Percentiles rank a stretch among this genome's conserved stretches.
Evolutionary conservation across 2,888 invertebrate genomes (phyloP).

Genomic region (Pilophorus perplexus): DNA sequence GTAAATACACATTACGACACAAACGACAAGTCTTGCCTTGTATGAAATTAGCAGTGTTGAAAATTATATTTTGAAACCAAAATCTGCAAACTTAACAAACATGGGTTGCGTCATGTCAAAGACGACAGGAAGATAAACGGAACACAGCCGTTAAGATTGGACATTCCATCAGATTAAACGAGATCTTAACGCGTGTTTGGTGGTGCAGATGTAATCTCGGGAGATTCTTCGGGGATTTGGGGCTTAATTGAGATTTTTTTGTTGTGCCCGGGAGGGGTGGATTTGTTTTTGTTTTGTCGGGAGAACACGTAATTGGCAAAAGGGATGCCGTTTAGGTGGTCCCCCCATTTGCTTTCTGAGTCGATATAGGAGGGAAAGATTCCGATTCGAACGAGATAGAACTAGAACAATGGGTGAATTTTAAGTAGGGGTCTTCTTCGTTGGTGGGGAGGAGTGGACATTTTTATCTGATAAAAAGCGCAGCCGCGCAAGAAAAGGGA

Average conservation of each 20-base stretch:
- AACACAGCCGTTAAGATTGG: no score
- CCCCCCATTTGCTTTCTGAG: constrained; percentile 19
- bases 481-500: constrained; percentile 13
- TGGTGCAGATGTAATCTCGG: constrained; percentile 9
- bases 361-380: constrained; percentile 15
- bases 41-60: no score
- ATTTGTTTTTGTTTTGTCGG: not conserved
- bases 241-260: constrained; percentile 17
- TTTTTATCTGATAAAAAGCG: constrained; percentile 5
- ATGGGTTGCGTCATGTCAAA: no score
- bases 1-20: no score
- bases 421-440: not conserved
- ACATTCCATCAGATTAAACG: constrained; percentile 13
- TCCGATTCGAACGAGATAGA: constrained; percentile 11
- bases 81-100: no score
- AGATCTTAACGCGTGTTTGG: not conserved
- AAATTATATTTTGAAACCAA: no score
- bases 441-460: not conserved
- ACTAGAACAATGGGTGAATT: constrained; percentile 24
- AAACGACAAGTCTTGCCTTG: no score
- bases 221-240: constrained; percentile 7
- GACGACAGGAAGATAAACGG: no score
- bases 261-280: not conserved
- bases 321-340: not conserved
- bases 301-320: constrained; percentile 19